Evolutionary conservation across 2,797 vertebrate species (phyloP).

Genomic region (Anabacerthia variegaticeps): DNA sequence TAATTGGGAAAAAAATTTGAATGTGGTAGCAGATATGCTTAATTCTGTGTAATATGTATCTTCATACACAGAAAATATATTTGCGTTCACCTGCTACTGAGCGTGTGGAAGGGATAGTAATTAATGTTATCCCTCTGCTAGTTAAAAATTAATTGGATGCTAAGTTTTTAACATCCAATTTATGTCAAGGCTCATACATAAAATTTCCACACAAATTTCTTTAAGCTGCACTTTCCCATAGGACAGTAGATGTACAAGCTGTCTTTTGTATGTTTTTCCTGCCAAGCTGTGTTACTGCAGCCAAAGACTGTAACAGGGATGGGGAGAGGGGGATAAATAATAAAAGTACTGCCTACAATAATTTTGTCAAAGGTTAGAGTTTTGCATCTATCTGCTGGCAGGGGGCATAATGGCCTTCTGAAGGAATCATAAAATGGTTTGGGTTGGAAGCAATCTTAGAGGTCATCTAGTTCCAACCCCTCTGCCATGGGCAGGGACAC

Average conservation of each 20-base stretch:
- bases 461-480: neutral
- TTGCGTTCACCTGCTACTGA: neutral
- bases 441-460: neutral
- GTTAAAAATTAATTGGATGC: neutral
- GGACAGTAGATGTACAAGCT: neutral
- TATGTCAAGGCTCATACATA: neutral
- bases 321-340: neutral
- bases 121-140: neutral
- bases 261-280: neutral
- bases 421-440: neutral
- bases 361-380: neutral
- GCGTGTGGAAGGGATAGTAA: neutral
- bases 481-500: neutral
- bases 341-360: neutral
- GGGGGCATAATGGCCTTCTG: neutral
- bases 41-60: neutral
- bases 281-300: neutral
- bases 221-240: neutral
- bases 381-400: neutral
- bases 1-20: neutral
- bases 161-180: neutral
- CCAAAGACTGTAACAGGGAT: neutral
- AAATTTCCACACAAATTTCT: neutral
- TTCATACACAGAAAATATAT: neutral
- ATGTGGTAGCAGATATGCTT: neutral